Evolutionary conservation across 2,888 invertebrate genomes (phyloP), one percentile per base, ranked within the genome.

Genomic region (Bimastos eiseni): DNA sequence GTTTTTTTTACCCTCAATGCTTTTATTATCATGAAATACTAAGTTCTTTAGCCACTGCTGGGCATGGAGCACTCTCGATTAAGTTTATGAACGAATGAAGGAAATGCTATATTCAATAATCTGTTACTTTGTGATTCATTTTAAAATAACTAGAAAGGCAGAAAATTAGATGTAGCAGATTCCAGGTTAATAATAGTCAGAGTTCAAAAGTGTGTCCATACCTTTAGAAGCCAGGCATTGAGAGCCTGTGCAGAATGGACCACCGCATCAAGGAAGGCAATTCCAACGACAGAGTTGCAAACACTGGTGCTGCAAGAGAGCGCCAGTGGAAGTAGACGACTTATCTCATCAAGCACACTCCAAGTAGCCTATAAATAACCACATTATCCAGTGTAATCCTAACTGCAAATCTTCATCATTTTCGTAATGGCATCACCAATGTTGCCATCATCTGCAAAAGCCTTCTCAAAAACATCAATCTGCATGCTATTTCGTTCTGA

Each of bases 151-250:
- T 49, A 49, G 21, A 49, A 41, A 41, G 41, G 49, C 49, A 49
- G 49, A 49, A 49, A 49, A 49, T 49, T 21, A 49, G 24, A n/a
- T 70, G n/a, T 11, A 8, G 11, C 5, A 30, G n/a, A n/a, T n/a
- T n/a, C n/a, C n/a, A n/a, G n/a, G n/a, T n/a, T n/a, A n/a, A n/a
- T n/a, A 70, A 70, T n/a, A 49, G 70, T 1, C 70, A 70, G 70
- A n/a, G 70, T 70, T 70, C n/a, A 2, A n/a, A 70, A n/a, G 13
- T 70, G 70, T 70, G 70, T 70, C n/a, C 30, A n/a, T 37, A 86
- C 86, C 86, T 86, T 86, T 34, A 36, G 34, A 86, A 86, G 86
- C 86, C 86, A 86, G 24, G 86, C 86, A 34, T 86, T 86, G 3
- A 86, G 86, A 37, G 34, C 36, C 86, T 86, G 86, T 86, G 86